Percentiles rank a stretch among this genome's conserved stretches.
Conservation (phyloP, 2,113 vertebrate genomes). For the Triplophysa tibetana region DNA sequence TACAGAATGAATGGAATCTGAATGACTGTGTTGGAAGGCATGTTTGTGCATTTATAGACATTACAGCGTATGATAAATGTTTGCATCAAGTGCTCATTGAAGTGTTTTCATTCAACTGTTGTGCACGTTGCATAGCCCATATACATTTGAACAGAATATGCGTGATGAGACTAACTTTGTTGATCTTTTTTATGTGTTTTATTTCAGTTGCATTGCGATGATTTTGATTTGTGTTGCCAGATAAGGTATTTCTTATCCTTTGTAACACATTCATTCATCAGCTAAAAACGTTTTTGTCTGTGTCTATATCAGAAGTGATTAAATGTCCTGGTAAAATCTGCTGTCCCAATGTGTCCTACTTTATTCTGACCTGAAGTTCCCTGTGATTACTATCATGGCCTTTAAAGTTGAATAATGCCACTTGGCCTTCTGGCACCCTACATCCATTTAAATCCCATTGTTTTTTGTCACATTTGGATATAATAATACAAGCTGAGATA, state of each 20-base stretch:
- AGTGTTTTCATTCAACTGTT: neutral
- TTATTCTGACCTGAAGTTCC: conserved; percentile 19
- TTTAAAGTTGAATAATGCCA: neutral
- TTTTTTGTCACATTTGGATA: neutral
- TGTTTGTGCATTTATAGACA: neutral
- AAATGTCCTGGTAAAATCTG: neutral
- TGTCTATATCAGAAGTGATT: neutral
- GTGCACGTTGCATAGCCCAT: no score
- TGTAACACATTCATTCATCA: neutral
- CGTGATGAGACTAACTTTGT: no score
- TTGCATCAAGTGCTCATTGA: neutral
- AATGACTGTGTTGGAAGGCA: neutral
- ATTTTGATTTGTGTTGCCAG: no score
- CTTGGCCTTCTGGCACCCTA: neutral
- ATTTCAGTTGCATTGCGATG: no score
- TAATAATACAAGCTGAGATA: neutral
- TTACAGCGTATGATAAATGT: no score
- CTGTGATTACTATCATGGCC: neutral
- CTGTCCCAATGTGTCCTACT: conserved; percentile 12
- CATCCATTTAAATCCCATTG: neutral
- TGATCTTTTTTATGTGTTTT: no score
- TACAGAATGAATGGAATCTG: conserved; percentile 13
- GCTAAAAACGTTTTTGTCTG: neutral
- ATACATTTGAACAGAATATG: no score
- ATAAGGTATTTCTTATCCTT: neutral